Evolutionary conservation across 2,113 vertebrate species (phyloP), one percentile per base, ranked within the genome.

Genomic region (Epinephelus lanceolatus): DNA sequence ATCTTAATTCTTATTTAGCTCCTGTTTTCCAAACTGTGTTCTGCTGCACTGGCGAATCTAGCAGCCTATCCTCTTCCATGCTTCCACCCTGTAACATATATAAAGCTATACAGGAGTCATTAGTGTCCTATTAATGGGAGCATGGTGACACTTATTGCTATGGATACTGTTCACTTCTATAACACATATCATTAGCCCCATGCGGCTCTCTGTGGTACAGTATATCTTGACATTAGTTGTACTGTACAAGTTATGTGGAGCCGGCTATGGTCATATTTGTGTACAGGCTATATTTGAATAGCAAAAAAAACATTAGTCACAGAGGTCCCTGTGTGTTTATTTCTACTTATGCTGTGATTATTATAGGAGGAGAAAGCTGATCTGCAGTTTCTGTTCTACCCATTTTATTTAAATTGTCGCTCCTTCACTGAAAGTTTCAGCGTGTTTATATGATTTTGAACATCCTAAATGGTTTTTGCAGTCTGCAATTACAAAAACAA

Each of bases 61-160:
- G 13, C 37, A 9, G 42, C 25, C 23, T 4, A 15, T 71, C 18
- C 15, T 52, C 21, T 53, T 14, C 5, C n/a, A 25, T 27, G 14
- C 49, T 21, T 62, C 51, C 5, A 17, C 21, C 18, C 23, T 42
- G 52, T 23, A 42, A n/a, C 11, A 67, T 25, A 80, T 27, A 51
- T 3, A 53, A 18, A 63, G 3, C n/a, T n/a, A 49, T n/a, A 27
- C 40, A 17, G 14, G 1, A 51, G 51, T 23, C 81, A 60, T 52
- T 66, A 65, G 40, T 30, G 21, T 11, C 60, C 25, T 27, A 13
- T 45, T 40, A 55, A 71, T 55, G n/a, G n/a, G 23, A 56, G 60
- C 5, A 42, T 18, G 23, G 45, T 61, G 63, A 65, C 19, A 49
- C n/a, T 21, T 60, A 73, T 84, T 84, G 69, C 87, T 23, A 84